phyloP scores from a whole-genome alignment of 1,140 invertebrate species.

The Harpegnathos saltator region DNA sequence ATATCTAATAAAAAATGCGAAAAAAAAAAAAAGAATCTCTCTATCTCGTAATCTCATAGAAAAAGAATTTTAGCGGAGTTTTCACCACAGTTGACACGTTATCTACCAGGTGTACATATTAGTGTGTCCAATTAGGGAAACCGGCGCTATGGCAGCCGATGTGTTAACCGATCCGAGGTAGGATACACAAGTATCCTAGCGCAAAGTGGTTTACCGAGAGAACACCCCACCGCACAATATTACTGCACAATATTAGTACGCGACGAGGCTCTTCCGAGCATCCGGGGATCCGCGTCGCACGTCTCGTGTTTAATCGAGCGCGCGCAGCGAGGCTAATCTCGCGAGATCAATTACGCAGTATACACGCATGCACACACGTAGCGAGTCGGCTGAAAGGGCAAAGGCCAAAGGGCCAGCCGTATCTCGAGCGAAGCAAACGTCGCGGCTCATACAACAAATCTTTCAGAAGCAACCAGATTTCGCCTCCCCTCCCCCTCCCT shows the following conservation, averaged over 20 bases:
- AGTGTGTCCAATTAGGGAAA: background rate
- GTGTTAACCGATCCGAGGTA: conserved; percentile 11
- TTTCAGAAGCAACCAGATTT: no score
- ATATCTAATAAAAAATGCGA: conserved; percentile 16
- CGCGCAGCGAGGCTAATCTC: background rate
- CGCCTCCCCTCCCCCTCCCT: no score
- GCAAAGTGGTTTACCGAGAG: conserved; percentile 47
- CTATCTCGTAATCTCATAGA: background rate
- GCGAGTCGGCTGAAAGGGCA: background rate
- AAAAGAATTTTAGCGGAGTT: conserved; percentile 9
- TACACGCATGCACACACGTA: background rate
- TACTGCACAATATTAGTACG: conserved; percentile 49
- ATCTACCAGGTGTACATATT: background rate
- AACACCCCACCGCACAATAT: conserved; percentile 50
- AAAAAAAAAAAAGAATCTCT: background rate
- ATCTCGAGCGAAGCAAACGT: no score
- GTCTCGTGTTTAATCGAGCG: conserved; percentile 10
- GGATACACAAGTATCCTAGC: conserved; percentile 28
- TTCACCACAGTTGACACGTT: background rate
- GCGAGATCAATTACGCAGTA: background rate
- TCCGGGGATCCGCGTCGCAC: conserved; percentile 10
- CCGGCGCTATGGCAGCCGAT: background rate
- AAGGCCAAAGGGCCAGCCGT: background rate
- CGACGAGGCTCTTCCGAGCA: conserved; percentile 7
- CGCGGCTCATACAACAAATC: no score